Conservation (phyloP, 2,888 invertebrate genomes). For the Tetanocera ferruginea region DNA sequence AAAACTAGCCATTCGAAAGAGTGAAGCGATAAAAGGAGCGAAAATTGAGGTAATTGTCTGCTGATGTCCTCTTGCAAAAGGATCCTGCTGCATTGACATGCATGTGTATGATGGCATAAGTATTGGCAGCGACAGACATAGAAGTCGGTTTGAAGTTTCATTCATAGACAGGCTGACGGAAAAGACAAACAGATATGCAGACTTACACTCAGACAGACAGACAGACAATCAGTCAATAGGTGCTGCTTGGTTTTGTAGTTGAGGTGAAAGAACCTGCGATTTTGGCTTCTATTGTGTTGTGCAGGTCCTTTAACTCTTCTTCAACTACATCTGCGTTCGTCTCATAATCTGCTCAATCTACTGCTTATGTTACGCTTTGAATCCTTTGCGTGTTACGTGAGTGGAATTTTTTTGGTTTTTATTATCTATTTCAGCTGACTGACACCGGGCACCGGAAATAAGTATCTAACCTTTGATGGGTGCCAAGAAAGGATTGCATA, state of each 20-base stretch:
- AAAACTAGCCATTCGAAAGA: slow-evolving; percentile 31
- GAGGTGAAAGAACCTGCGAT: slow-evolving; percentile 53
- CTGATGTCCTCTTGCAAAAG: slow-evolving; percentile 50
- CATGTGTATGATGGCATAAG: slow-evolving; percentile 23
- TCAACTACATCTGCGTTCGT: background rate
- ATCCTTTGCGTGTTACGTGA: slow-evolving; percentile 46
- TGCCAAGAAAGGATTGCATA: slow-evolving; percentile 32
- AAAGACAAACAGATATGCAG: background rate
- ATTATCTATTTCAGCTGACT: slow-evolving; percentile 43
- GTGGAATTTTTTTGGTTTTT: slow-evolving; percentile 1
- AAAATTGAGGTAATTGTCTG: slow-evolving; percentile 58
- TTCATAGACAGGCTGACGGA: slow-evolving; percentile 32
- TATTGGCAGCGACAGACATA: slow-evolving; percentile 5
- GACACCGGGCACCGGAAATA: slow-evolving; percentile 39
- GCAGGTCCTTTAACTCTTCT: slow-evolving; percentile 42
- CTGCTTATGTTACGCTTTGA: background rate
- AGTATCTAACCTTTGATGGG: slow-evolving; percentile 23
- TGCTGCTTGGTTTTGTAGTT: slow-evolving; percentile 43
- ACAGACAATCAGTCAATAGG: slow-evolving; percentile 9
- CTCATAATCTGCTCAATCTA: background rate
- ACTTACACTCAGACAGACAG: background rate
- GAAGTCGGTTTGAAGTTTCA: slow-evolving; percentile 27
- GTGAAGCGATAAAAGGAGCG: slow-evolving; percentile 18
- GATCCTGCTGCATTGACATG: slow-evolving; percentile 38
- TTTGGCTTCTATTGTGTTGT: slow-evolving; percentile 34